Evolutionary conservation across 2,888 invertebrate genomes (phyloP).

Genomic region (Gastrophysa polygoni): DNA sequence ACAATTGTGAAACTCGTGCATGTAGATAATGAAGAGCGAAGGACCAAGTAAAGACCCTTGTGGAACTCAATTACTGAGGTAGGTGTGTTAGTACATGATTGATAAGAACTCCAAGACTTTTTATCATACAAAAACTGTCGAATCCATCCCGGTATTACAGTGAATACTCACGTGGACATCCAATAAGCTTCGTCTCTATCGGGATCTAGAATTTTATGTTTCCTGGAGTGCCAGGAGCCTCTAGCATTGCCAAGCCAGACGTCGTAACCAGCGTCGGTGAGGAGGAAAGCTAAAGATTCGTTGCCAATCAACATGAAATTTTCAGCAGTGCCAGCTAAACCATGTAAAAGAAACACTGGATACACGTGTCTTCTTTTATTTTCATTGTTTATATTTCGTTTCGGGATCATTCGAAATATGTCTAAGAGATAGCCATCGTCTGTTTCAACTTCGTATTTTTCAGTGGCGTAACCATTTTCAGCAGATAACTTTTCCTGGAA

Average conservation of each 20-base stretch:
- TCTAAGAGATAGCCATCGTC: conserved; percentile 78
- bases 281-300: conserved; percentile 32
- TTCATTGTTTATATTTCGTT: conserved; percentile 49
- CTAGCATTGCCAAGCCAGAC: conserved; percentile 58
- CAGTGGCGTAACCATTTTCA: conserved; percentile 68
- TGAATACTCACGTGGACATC: conserved; percentile 24
- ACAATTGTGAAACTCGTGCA: too few species aligned
- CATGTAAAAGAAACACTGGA: conserved; percentile 50
- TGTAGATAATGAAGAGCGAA: too few species aligned
- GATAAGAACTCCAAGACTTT: too few species aligned
- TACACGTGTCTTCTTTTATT: conserved; percentile 15
- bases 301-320: conserved; percentile 68
- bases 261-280: conserved; percentile 41
- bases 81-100: conserved; percentile 34
- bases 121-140: too few species aligned
- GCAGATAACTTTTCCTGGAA: conserved; percentile 56
- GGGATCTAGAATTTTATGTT: conserved; percentile 52
- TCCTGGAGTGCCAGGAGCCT: conserved; percentile 62
- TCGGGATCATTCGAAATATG: conserved; percentile 71
- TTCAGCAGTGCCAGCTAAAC: conserved; percentile 74
- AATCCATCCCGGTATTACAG: too few species aligned
- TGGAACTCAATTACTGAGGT: too few species aligned
- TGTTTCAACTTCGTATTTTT: conserved; percentile 69
- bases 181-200: conserved; percentile 22
- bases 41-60: too few species aligned